Base-by-base conservation (phyloP, 2,797 vertebrate species). In the Taenioides sp. region DNA sequence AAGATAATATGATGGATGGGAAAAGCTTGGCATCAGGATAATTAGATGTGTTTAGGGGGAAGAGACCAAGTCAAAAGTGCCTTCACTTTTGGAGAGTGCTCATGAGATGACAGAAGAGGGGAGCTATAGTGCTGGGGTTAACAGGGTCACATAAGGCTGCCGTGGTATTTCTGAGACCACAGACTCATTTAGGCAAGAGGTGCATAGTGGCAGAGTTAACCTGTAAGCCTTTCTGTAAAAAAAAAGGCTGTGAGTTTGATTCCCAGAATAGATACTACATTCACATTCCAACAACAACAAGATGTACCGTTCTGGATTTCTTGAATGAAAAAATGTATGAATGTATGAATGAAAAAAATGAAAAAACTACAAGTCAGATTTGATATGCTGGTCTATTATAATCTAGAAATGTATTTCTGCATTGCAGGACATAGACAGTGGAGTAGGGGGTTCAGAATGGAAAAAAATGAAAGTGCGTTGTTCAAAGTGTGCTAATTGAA, bases 1-100 rank as follows among this genome's bases (percentile, higher is more conserved):
- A 93, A 95, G 93, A 94, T 94, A 92, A 91, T 93, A 89, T 95
- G 95, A 95, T 25, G 93, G 94, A 92, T 94, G 91, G 87, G 92
- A 93, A 95, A 93, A 86, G 85, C 93, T 95, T 94, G 92, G 94
- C 91, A 86, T 84, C 52, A 80, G 77, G 92, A 94, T 97, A 96
- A 95, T 95, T 94, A 95, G 92, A 92, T 89, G 87, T 92, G 89
- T 94, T 92, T 90, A 79, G 86, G 86, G 87, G 76, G 87, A 85
- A 79, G 57, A 77, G 85, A 87, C 80, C 75, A 55, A 89, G 86
- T 84, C 86, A 79, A 66, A 66, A 66, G 80, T 85, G 76, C 84
- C 87, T 84, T 83, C 88, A 88, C 81, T 86, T 91, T 91, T 69
- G 72, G 79, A 83, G 84, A 89, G 84, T 84, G 84, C 83, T 80